Evolutionary conservation across 2,888 invertebrate genomes (phyloP), one percentile per base, ranked within the genome.

Genomic region (Cephus pulcher): DNA sequence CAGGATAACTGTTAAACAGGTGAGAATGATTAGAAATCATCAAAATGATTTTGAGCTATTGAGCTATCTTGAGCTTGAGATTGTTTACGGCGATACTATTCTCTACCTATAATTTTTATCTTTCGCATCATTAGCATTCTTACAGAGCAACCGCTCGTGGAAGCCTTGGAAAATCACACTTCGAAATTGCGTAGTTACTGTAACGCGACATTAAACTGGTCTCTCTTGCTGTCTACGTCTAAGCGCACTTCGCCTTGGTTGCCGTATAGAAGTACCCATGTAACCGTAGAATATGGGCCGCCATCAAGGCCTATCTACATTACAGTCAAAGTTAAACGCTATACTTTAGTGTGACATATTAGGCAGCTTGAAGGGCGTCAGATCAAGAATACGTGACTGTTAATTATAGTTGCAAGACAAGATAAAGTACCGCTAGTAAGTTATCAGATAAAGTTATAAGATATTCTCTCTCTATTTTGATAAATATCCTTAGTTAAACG

Each of bases 221-320:
- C 56, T 56, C 56, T 56, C 23, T 56, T 23, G 9, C 56, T 56
- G 56, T 56, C 56, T 56, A 56, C 56, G 56, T 56, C 56, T 56
- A 23, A 56, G 56, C 6, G 56, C 56, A 56, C 56, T 56, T 56
- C 9, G 56, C 56, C 56, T 56, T 56, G 56, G 23, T 56, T 23
- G 56, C 56, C 56, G 23, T 56, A 56, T 23, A 56, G 23, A 56
- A 9, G 56, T 56, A 23, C 23, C 56, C 23, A 56, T 56, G 56
- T 56, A 56, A 56, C 56, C 56, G 56, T 56, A 56, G 56, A 56
- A 56, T 56, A 56, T 56, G 56, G 82, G 83, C 83, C 85, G 81
- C 82, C 84, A 81, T 82, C 83, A 81, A 81, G 84, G 82, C 78
- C 81, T 77, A 83, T 83, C 85, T 83, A 56, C 15, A 56, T 56